Percentiles rank a stretch among this genome's conserved stretches.
Conservation (phyloP, 2,113 vertebrate genomes). For the Platycercus adscitus region DNA sequence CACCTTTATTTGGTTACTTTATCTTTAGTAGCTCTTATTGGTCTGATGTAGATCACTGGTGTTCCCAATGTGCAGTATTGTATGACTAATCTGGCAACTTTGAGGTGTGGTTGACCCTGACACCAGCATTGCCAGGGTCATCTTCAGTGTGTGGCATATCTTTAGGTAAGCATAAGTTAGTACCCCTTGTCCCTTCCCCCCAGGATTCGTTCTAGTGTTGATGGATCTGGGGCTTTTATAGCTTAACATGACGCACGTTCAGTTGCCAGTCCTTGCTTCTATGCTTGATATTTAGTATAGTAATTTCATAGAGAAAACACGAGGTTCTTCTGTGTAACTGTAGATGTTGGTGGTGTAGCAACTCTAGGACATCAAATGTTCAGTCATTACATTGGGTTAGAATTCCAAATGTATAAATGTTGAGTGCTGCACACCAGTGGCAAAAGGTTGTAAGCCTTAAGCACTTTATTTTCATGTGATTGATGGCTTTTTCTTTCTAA, state of each 20-base stretch:
- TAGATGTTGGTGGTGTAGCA: not conserved
- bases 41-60: not conserved
- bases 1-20: not conserved
- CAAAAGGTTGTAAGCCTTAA: slow-evolving; percentile 5
- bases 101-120: not conserved
- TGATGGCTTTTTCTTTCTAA: slow-evolving; percentile 39
- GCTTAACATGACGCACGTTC: not conserved
- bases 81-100: not conserved
- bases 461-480: slow-evolving; percentile 5
- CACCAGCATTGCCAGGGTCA: not conserved
- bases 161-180: not conserved
- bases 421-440: not conserved
- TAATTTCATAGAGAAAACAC: not conserved
- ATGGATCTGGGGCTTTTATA: not conserved
- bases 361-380: not conserved
- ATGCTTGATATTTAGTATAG: not conserved
- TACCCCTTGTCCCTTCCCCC: not conserved
- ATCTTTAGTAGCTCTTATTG: not conserved
- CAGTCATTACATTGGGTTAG: not conserved
- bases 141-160: not conserved
- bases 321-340: not conserved
- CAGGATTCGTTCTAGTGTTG: not conserved
- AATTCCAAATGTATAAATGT: slow-evolving; percentile 3
- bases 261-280: not conserved
- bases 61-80: accelerated